Conservation (phyloP, 2,113 vertebrate genomes). For the Sebastes fasciatus region DNA sequence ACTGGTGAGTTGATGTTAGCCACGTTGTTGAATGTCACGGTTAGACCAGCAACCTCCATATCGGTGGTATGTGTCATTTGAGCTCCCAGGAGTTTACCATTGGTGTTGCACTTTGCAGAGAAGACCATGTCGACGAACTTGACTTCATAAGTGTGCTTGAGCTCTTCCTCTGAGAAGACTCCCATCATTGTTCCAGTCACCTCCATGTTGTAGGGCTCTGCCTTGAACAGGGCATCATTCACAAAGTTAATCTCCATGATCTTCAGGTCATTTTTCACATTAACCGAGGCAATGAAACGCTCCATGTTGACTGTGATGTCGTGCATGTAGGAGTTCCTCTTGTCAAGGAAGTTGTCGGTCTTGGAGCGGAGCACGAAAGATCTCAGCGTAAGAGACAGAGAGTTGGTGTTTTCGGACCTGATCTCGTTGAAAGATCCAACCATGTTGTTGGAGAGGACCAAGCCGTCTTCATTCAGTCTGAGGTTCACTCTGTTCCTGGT, state of each 20-base stretch:
- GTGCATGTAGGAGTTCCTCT: slow-evolving; percentile 89
- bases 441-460: slow-evolving; percentile 87
- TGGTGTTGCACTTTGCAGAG: slow-evolving; percentile 87
- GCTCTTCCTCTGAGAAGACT: slow-evolving; percentile 82
- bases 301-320: slow-evolving; percentile 86
- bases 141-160: slow-evolving; percentile 89
- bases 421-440: slow-evolving; percentile 87
- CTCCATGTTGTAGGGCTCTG: slow-evolving; percentile 85
- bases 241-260: slow-evolving; percentile 82
- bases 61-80: slow-evolving; percentile 86
- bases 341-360: slow-evolving; percentile 86
- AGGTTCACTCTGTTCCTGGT: slow-evolving; percentile 88
- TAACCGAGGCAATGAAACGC: slow-evolving; percentile 79
- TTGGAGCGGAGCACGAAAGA: slow-evolving; percentile 86
- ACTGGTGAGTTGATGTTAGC: slow-evolving; percentile 86
- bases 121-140: slow-evolving; percentile 82
- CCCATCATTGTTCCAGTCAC: slow-evolving; percentile 87
- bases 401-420: slow-evolving; percentile 86
- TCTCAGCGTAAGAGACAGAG: slow-evolving; percentile 83
- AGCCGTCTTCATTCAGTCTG: slow-evolving; percentile 87
- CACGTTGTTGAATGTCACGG: slow-evolving; percentile 82
- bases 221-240: slow-evolving; percentile 85
- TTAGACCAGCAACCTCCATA: slow-evolving; percentile 85
- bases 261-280: slow-evolving; percentile 87
- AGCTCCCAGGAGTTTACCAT: slow-evolving; percentile 83